phyloP scores from a whole-genome alignment of 2,113 vertebrate species.

The Gallinago jamesoni region DNA sequence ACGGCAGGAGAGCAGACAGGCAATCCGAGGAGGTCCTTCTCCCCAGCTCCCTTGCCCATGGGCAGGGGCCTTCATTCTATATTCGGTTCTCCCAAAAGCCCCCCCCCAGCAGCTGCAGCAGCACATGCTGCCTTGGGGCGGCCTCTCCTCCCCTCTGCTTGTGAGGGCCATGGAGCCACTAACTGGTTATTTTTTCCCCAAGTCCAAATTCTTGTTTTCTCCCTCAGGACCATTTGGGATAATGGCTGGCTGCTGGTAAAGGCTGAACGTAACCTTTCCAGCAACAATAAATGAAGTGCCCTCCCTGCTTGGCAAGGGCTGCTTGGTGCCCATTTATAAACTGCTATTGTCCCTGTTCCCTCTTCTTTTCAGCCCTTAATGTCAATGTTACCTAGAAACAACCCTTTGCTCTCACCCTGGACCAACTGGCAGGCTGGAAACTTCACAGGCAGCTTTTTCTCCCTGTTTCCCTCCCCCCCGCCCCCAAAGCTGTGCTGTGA shows the following conservation, averaged over 20 bases:
- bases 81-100: not conserved
- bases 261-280: not conserved
- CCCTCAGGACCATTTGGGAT: not conserved
- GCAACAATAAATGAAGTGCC: not conserved
- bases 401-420: not conserved
- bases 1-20: not conserved
- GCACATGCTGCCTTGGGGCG: not conserved
- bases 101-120: conserved; percentile 17
- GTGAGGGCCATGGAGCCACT: fast-evolving
- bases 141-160: not conserved
- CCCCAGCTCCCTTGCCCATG: not conserved
- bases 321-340: not conserved
- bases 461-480: too few species aligned
- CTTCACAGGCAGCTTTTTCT: not conserved
- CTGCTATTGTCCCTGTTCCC: conserved; percentile 5
- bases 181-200: not conserved
- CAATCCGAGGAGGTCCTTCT: not conserved
- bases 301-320: conserved; percentile 13
- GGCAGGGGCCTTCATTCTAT: not conserved
- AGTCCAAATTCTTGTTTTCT: not conserved
- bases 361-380: not conserved
- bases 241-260: not conserved
- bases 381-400: conserved; percentile 49
- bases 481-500: not conserved
- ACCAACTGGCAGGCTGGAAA: not conserved